Base-by-base conservation (phyloP, 92 coral and sea anemone genomes). In the Epizoanthus rinbou region DNA sequence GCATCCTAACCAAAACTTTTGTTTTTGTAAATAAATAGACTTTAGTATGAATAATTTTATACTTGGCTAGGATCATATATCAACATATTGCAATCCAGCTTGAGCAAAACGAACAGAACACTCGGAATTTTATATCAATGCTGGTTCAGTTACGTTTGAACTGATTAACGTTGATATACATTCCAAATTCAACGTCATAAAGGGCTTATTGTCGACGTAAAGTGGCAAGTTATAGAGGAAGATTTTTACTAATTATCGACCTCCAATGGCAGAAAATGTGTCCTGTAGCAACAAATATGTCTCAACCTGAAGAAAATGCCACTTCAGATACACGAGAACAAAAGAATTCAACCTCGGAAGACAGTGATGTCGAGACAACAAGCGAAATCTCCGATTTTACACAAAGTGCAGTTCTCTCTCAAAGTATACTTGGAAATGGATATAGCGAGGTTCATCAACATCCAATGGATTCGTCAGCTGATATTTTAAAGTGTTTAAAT, bases 401-500 rank as follows among this genome's bases (percentile, higher is more conserved):
- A 14, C 22, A 22, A 25, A 47, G 9, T 43, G 71, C 50, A 78
- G 37, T 21, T 13, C 47, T 23, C 1, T 78, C 82, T 22, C 70
- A 35, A 63, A n/a, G 57, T 41, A 10, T 43, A 19, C 39, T 31
- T 33, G 81, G 58, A 76, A 76, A 60, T 6, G 69, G 0, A 19
- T 41, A 11, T 60, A 57, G 16, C 22, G 82, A 78, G 64, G 41
- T 31, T 18, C 59, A 78, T 0, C 18, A 41, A 37, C 15, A 8
- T 21, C 45, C 72, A 39, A 33, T 15, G 14, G 31, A 71, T 19
- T 41, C 76, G 8, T 76, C 82, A 28, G 70, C 82, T 19, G 82
- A 78, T 69, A 62, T 78, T 78, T 21, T 78, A 62, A 78, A 60
- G 17, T 11, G 82, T 63, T 21, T 78, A 78, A 78, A 62, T 41